Conservation (phyloP, 2,113 vertebrate genomes). For the Lepus timidus region DNA sequence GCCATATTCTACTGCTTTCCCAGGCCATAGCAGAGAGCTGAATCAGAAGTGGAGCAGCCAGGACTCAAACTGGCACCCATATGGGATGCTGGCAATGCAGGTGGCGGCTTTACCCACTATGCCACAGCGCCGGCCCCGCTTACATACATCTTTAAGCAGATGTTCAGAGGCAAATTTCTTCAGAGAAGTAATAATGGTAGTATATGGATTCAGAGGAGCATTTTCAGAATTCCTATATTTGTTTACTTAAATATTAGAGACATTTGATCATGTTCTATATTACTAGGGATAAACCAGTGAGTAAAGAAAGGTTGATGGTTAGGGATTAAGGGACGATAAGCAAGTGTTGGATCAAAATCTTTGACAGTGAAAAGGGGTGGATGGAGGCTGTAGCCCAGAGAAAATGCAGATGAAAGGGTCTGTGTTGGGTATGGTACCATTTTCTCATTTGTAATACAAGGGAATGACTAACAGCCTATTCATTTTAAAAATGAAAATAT, state of each 20-base stretch:
- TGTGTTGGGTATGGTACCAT: background rate
- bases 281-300: background rate
- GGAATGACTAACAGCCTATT: background rate
- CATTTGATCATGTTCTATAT: background rate
- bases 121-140: too few relatives aligned
- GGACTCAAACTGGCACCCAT: too few relatives aligned
- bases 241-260: background rate
- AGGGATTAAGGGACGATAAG: fast-evolving
- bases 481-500: background rate
- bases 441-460: background rate
- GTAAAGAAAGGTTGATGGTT: background rate
- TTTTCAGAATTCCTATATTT: background rate
- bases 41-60: too few relatives aligned
- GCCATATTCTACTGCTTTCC: too few relatives aligned
- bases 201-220: background rate
- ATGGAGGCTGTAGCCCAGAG: background rate
- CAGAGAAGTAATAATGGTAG: background rate
- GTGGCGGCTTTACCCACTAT: too few relatives aligned
- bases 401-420: background rate
- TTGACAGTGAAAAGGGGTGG: fast-evolving
- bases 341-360: background rate
- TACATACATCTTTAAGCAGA: background rate
- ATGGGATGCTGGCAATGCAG: too few relatives aligned
- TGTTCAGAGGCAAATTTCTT: background rate
- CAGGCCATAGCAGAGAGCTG: too few relatives aligned